A percentile compares a stretch with the other conserved stretches of the same genome.
These are phyloP conservation scores for Spodoptera frugiperda DNA, from an alignment of 1,140 invertebrate species.

Conservation along the genomic window DNA sequence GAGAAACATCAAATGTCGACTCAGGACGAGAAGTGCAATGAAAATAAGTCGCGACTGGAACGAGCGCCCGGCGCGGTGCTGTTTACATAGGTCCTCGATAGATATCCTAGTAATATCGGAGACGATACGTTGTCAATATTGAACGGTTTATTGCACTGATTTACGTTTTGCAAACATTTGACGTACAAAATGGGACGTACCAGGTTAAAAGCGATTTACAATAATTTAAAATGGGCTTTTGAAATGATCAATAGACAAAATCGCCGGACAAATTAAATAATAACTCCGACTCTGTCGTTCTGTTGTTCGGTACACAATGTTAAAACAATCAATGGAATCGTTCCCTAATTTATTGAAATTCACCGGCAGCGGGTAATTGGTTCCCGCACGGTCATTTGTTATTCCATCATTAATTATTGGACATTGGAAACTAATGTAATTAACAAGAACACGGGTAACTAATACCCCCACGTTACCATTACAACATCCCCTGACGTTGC, in stretches of 20 bases:
- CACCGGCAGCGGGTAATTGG: conserved; percentile 8
- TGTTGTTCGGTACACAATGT: neutral
- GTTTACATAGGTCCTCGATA: conserved; percentile 22
- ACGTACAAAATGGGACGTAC: neutral
- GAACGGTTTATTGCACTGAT: conserved; percentile 27
- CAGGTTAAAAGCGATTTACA: neutral
- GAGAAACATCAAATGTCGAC: conserved; percentile 17
- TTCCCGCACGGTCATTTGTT: conserved; percentile 18
- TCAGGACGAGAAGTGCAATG: conserved; percentile 9
- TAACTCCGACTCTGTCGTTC: neutral
- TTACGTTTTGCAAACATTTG: conserved; percentile 19
- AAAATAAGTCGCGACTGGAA: conserved; percentile 7
- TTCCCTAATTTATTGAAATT: conserved; percentile 15
- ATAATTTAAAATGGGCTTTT: too few species aligned
- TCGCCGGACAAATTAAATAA: too few species aligned
- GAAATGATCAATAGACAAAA: too few species aligned
- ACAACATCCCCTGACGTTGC: conserved; percentile 15
- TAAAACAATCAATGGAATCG: neutral
- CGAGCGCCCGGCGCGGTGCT: conserved; percentile 4
- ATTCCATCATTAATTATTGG: conserved; percentile 30
- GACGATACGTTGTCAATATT: conserved; percentile 20
- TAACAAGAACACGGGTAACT: conserved; percentile 18
- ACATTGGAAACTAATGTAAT: conserved; percentile 33
- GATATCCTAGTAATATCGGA: conserved; percentile 16
- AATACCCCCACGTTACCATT: neutral